phyloP scores from a whole-genome alignment of 2,797 vertebrate genomes.

The Pyrocephalus nanus region DNA sequence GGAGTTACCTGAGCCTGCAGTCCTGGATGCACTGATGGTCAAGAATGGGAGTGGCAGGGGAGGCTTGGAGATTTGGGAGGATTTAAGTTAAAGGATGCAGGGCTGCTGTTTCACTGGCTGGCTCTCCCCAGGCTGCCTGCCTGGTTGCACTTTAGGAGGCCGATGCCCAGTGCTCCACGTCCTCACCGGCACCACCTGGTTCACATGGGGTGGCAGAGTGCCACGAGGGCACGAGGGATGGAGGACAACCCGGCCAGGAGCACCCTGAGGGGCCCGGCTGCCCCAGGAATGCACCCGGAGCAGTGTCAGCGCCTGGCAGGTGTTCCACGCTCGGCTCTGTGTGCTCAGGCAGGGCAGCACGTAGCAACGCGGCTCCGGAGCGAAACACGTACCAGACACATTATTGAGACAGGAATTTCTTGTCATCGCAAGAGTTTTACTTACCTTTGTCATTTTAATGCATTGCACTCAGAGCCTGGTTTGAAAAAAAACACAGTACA shows the following conservation, averaged over 20 bases:
- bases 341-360: slow-evolving; percentile 58
- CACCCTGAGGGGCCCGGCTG: neutral
- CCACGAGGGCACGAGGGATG: fast-evolving
- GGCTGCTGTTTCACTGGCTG: neutral
- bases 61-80: neutral
- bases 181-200: neutral
- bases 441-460: slow-evolving; percentile 63
- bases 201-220: neutral
- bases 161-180: fast-evolving
- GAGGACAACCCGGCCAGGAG: fast-evolving
- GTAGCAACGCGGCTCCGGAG: neutral
- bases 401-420: slow-evolving; percentile 69
- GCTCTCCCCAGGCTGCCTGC: neutral
- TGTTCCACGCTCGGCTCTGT: neutral
- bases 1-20: neutral
- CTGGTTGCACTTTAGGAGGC: neutral
- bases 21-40: neutral
- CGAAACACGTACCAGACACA: slow-evolving; percentile 40
- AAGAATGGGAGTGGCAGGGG: neutral
- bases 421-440: slow-evolving; percentile 43
- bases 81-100: neutral
- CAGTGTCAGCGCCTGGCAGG: slow-evolving; percentile 15
- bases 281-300: slow-evolving; percentile 33
- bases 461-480: slow-evolving; percentile 23
- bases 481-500: neutral